Evolutionary conservation across 2,888 invertebrate genomes (phyloP), one percentile per base, ranked within the genome.

Genomic region (Exocentrus adspersus): DNA sequence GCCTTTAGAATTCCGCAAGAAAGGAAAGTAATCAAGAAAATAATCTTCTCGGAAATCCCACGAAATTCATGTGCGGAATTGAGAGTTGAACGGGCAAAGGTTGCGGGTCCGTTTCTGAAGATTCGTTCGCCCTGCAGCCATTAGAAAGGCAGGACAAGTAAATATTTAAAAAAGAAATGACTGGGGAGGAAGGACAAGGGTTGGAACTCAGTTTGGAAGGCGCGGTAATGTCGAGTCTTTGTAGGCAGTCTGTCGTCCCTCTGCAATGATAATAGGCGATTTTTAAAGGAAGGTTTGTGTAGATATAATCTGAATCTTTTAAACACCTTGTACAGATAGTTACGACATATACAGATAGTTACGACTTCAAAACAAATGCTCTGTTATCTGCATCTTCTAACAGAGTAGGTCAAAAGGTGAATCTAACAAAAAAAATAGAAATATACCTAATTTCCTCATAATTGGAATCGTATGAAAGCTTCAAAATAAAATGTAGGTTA

Each of bases 131-230:
- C 17, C 9, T 9, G 43, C 3, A 43, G 6, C 43, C 43, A 43
- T 43, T 43, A 20, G 20, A 17, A 43, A 43, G 43, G 43, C 43
- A 43, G 19, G 43, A n/a, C 19, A 17, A 43, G 43, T 43, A 43
- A 43, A 43, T 43, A 43, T 43, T 43, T 43, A 43, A 43, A 37
- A 20, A 43, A 43, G 43, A 43, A 43, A 43, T 43, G 43, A 43
- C 37, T 12, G 14, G 37, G 37, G 37, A 43, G 17, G 19, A 16
- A n/a, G 42, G 17, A 7, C 43, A 17, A n/a, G 7, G 9, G 43
- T 43, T 7, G 43, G 10, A 37, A 37, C n/a, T 37, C 14, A 5
- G 37, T 37, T 2, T 10, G 3, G 37, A 37, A 9, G 14, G 14
- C 37, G 9, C n/a, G 4, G 24, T 7, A 24, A 24, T 5, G 4